Base-by-base conservation (phyloP, 2,113 vertebrate genomes). In the Phylloscopus trochilus region DNA sequence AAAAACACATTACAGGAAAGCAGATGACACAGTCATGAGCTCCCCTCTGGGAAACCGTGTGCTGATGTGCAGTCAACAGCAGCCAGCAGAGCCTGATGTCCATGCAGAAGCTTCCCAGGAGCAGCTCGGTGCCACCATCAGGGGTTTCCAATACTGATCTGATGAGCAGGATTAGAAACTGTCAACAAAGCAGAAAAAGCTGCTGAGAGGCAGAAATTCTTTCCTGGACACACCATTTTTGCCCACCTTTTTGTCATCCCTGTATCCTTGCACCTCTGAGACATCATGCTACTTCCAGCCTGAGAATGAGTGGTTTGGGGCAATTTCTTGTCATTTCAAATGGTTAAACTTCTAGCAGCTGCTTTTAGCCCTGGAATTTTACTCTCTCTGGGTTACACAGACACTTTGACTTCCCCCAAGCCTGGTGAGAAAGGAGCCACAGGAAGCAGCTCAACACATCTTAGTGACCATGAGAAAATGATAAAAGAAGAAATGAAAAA, bases 181-280 rank as follows among this genome's bases (percentile, higher is more conserved):
- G 86, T n/a, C 30, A 74, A 23, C 6, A 67, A 91, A 96, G 46
- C 43, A 93, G 68, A 89, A 92, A 90, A 89, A 60, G 23, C 15
- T 66, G 9, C 39, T 77, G n/a, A 93, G 64, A 41, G 13, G 46
- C 39, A 80, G n/a, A 60, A 95, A 66, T 10, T 73, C n/a, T 64
- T 83, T 43, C 39, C 17, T 4, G 31, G 15, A 37, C 51, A 37
- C 11, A 33, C 1, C 43, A 16, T 37, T 83, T 47, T 46, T 41
- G 13, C 24, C 46, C n/a, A 46, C 5, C 1, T 51, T 74, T 75
- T 68, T 76, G 11, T 49, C 41, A 44, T 20, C 33, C 49, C 39
- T 24, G 20, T 26, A 24, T 43, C 30, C 53, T 56, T 60, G 46
- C 12, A 46, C 11, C 41, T 35, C 76, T 52, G 79, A 78, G 52